Evolutionary conservation across 2,888 invertebrate species (phyloP).

Genomic region (Tachina fera): DNA sequence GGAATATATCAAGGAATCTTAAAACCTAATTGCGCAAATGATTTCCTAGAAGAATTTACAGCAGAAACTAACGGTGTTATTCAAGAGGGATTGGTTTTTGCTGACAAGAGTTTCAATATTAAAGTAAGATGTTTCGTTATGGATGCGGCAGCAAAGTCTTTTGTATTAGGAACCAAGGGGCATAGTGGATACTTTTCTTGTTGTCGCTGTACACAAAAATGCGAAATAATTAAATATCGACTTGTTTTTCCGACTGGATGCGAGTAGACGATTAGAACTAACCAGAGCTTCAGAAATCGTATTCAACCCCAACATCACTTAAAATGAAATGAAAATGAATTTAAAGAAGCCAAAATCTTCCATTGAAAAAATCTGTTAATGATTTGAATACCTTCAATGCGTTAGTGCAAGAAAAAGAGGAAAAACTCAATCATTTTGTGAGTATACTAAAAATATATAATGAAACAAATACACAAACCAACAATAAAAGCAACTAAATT

Average conservation of each 20-base stretch:
- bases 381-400: too few species aligned
- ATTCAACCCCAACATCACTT: constrained; percentile 51
- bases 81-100: constrained; percentile 43
- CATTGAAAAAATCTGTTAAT: too few species aligned
- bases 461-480: too few species aligned
- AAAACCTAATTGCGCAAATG: too few species aligned
- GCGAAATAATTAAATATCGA: constrained; percentile 32
- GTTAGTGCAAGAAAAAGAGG: too few species aligned
- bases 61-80: too few species aligned
- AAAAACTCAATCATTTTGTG: too few species aligned
- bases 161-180: constrained; percentile 49
- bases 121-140: constrained; percentile 52
- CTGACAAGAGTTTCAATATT: constrained; percentile 39
- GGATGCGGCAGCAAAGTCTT: constrained; percentile 55
- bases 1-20: constrained; percentile 59
- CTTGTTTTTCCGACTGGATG: constrained; percentile 16
- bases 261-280: constrained; percentile 22
- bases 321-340: too few species aligned
- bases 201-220: not conserved
- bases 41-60: too few species aligned
- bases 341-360: constrained; percentile 4
- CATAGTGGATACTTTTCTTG: constrained; percentile 21
- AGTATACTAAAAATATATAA: too few species aligned
- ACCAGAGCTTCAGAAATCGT: constrained; percentile 40
- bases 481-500: too few species aligned